Evolutionary conservation across 2,888 invertebrate genomes (phyloP).

Genomic region (Parnassius apollo): DNA sequence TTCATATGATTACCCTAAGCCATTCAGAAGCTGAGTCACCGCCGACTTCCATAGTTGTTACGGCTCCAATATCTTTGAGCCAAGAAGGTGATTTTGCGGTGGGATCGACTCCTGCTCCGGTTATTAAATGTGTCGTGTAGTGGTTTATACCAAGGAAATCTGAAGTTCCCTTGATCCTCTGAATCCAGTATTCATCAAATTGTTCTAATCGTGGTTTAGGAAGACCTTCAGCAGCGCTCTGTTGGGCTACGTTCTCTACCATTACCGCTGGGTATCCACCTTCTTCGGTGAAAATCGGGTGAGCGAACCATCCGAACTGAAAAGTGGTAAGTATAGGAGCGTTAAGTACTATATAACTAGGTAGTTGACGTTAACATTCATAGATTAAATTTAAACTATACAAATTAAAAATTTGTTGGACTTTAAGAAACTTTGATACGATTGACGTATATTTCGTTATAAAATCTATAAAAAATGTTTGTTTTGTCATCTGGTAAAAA

Average conservation of each 20-base stretch:
- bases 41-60: slow-evolving; percentile 69
- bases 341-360: too few species aligned
- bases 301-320: slow-evolving; percentile 79
- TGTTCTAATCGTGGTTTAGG: slow-evolving; percentile 65
- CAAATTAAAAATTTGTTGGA: too few species aligned
- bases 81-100: slow-evolving; percentile 71
- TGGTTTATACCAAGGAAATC: slow-evolving; percentile 77
- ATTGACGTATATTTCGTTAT: too few species aligned
- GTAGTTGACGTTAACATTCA: too few species aligned
- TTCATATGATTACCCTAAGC: slow-evolving; percentile 57
- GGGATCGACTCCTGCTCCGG: slow-evolving; percentile 66
- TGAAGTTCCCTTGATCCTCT: slow-evolving; percentile 72
- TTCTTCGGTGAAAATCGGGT: slow-evolving; percentile 73
- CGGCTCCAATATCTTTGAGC: slow-evolving; percentile 74
- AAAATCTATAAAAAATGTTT: too few species aligned
- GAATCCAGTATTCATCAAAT: slow-evolving; percentile 69
- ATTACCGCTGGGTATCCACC: slow-evolving; percentile 76
- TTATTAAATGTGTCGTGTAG: slow-evolving; percentile 72
- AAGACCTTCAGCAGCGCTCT: slow-evolving; percentile 67
- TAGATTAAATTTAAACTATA: too few species aligned
- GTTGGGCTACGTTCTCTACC: slow-evolving; percentile 67
- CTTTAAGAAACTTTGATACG: too few species aligned
- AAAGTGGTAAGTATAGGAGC: neutral
- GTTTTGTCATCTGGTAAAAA: too few species aligned
- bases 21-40: slow-evolving; percentile 73